Base-by-base conservation (phyloP, 1,140 invertebrate genomes). In the Mercenaria mercenaria region DNA sequence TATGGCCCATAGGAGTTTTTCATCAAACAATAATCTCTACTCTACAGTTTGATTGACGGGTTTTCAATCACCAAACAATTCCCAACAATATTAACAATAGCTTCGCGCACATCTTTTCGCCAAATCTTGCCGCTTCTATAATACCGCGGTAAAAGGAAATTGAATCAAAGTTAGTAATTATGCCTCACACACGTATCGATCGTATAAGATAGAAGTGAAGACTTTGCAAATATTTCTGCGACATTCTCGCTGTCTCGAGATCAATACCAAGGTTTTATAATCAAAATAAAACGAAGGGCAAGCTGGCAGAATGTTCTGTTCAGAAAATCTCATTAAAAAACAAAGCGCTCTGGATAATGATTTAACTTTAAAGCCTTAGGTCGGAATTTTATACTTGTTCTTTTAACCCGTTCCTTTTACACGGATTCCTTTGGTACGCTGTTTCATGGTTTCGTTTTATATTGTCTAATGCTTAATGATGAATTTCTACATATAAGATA, bases 131-230 rank as follows among this genome's bases (percentile, higher is more conserved):
- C 67, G 67, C 67, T 72, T 39, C 67, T 72, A 72, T 72, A 72
- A 72, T 50, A 59, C 56, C 59, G 34, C 61, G 20, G 61, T 64
- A 64, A 67, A 41, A 82, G 61, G 80, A 82, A 82, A 82, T 82
- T 82, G 80, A 82, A 82, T 82, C 80, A 82, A 82, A 82, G 80
- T 64, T 82, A 41, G 80, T 41, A 82, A 82, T 82, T 82, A 82
- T 67, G 29, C 26, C 80, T 64, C 56, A 26, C 56, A 67, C 10
- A 39, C 3, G 6, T 39, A 82, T 82, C 59, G 56, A 82, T 82
- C 80, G 52, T 10, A 18, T 13, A 67, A 64, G 80, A 82, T 26
- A 26, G 59, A 56, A 79, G 50, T 52, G 29, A 50, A 50, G 76
- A 47, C 3, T n/a, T 56, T 50, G 43, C 43, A 50, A 56, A 29